A percentile compares a stretch with the other conserved stretches of the same genome.
phyloP scores from a whole-genome alignment of 2,797 vertebrate species.

The Gallinago nigripennis region DNA sequence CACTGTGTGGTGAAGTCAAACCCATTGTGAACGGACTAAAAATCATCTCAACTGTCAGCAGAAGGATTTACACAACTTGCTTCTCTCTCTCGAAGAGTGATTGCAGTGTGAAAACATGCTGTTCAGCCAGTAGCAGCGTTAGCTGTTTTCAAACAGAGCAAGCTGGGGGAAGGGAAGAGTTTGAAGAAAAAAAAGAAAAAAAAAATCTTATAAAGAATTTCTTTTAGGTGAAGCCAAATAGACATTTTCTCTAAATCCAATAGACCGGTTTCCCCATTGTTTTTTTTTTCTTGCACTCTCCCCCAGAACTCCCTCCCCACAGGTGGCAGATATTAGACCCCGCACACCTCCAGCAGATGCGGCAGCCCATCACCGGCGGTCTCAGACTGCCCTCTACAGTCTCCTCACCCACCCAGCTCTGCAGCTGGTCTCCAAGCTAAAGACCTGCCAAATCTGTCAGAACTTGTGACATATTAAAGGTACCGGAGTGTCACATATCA shows the following conservation, averaged over 20 bases:
- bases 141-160: slow-evolving; percentile 22
- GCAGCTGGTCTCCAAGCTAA: neutral
- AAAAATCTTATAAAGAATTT: slow-evolving; percentile 27
- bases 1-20: neutral
- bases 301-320: neutral
- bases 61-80: slow-evolving; percentile 43
- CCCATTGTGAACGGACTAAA: slow-evolving; percentile 17
- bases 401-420: neutral
- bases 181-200: neutral
- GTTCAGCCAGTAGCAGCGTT: slow-evolving; percentile 5
- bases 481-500: slow-evolving; percentile 44
- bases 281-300: slow-evolving; percentile 1
- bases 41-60: slow-evolving; percentile 51
- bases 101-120: slow-evolving; percentile 25
- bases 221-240: slow-evolving; percentile 56
- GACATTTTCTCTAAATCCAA: slow-evolving; percentile 51
- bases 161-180: neutral
- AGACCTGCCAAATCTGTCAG: slow-evolving; percentile 58
- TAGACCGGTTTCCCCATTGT: slow-evolving; percentile 18
- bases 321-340: slow-evolving; percentile 64
- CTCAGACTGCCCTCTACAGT: slow-evolving; percentile 87
- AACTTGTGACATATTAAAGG: slow-evolving; percentile 39
- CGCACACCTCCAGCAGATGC: neutral
- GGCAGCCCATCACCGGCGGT: slow-evolving; percentile 37
- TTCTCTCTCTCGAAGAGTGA: slow-evolving; percentile 10